These are phyloP conservation scores for Drosophila flavopinicola DNA, from an alignment of 2,888 invertebrate genomes.

Conservation along the genomic window DNA sequence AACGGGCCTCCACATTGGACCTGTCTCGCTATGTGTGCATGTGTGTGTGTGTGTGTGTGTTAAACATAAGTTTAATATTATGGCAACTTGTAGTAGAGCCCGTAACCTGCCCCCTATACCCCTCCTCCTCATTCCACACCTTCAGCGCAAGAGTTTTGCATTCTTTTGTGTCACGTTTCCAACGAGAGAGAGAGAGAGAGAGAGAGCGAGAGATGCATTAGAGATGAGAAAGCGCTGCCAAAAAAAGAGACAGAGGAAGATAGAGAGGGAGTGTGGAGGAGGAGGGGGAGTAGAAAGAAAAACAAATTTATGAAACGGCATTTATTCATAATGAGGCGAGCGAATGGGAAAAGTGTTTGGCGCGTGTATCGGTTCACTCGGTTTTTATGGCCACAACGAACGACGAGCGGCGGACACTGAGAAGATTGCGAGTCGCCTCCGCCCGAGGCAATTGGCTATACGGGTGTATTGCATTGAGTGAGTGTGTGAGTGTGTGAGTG, in stretches of 20 bases:
- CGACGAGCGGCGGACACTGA: too few species aligned
- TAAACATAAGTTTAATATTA: conserved; percentile 67
- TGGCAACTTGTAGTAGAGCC: conserved; percentile 38
- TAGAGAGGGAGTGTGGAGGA: not conserved
- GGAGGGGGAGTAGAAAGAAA: conserved; percentile 34
- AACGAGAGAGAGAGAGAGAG: conserved; percentile 43
- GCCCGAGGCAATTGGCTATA: conserved; percentile 48
- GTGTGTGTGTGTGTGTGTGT: conserved; percentile 15
- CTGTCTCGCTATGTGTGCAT: conserved; percentile 16
- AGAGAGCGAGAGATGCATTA: conserved; percentile 22
- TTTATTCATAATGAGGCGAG: conserved; percentile 76
- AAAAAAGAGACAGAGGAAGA: conserved; percentile 15
- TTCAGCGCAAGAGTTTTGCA: conserved; percentile 65
- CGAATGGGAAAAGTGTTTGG: conserved; percentile 66
- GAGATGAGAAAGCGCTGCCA: conserved; percentile 39
- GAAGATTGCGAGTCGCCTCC: conserved; percentile 36
- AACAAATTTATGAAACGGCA: conserved; percentile 77
- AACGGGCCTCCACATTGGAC: conserved; percentile 41
- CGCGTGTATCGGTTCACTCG: conserved; percentile 61
- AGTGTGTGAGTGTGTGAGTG: conserved; percentile 14
- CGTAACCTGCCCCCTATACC: not conserved
- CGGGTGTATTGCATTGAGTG: conserved; percentile 34
- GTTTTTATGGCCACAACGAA: conserved; percentile 50
- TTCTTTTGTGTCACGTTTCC: conserved; percentile 79
- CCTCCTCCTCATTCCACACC: not conserved